These are phyloP conservation scores for Psilopogon haemacephalus DNA, from an alignment of 2,113 vertebrate species.

Conservation along the genomic window DNA sequence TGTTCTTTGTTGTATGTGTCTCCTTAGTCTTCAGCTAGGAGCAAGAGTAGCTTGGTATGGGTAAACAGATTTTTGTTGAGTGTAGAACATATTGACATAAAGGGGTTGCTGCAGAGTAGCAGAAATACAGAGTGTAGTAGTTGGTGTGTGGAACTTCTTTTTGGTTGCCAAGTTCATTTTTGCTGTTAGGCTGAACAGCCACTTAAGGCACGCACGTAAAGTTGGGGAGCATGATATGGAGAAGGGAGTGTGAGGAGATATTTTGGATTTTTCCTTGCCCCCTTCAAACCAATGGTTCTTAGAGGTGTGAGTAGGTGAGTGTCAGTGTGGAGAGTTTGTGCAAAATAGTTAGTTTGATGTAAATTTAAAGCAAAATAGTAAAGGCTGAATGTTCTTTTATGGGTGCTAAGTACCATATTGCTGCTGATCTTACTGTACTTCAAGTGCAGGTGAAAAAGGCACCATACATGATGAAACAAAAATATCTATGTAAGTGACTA, in stretches of 20 bases:
- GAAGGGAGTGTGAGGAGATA: neutral
- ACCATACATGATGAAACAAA: neutral
- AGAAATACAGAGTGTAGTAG: neutral
- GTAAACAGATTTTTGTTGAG: neutral
- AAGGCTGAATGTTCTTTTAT: neutral
- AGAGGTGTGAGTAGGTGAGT: neutral
- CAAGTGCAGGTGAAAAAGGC: neutral
- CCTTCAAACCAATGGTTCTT: neutral
- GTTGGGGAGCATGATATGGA: neutral
- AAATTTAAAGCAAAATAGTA: neutral
- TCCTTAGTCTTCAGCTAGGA: neutral
- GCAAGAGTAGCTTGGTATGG: neutral
- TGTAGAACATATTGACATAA: rapidly evolving
- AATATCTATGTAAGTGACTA: neutral
- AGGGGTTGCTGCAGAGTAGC: neutral
- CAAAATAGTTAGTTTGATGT: neutral
- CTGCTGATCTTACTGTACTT: neutral
- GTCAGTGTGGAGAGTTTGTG: neutral
- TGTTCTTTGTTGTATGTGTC: neutral
- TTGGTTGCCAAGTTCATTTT: rapidly evolving
- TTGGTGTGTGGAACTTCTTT: neutral
- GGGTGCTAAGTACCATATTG: neutral
- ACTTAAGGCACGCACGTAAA: neutral
- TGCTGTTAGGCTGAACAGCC: neutral
- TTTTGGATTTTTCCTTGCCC: neutral